Conservation (phyloP, 2,797 vertebrate genomes). For the Chelonia mydas region DNA sequence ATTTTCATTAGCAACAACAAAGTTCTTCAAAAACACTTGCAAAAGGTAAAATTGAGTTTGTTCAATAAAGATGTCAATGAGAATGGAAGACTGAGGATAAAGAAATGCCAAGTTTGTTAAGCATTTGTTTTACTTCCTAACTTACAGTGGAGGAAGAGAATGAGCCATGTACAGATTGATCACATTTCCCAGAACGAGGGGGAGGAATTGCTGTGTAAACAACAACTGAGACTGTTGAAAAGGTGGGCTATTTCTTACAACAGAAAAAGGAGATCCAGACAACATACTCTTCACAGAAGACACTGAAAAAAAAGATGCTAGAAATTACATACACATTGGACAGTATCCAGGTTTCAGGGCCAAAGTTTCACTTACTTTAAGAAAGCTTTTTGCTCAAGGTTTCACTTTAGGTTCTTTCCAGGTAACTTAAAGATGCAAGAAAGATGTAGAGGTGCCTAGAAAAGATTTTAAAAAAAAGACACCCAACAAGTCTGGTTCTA, state of each 20-base stretch:
- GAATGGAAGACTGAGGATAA: constrained; percentile 14
- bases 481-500: neutral
- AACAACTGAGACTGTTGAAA: neutral
- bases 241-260: neutral
- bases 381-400: neutral
- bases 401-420: neutral
- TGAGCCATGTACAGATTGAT: neutral
- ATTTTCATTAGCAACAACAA: neutral
- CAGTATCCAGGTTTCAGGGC: neutral
- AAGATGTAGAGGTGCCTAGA: rapidly evolving
- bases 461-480: neutral
- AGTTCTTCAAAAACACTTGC: neutral
- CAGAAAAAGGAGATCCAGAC: neutral
- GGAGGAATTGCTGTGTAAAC: neutral
- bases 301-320: neutral
- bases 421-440: neutral
- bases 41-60: constrained; percentile 41
- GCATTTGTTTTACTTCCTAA: constrained; percentile 12
- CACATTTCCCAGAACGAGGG: neutral
- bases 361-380: neutral
- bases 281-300: neutral
- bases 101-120: constrained; percentile 10
- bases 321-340: neutral
- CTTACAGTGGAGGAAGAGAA: neutral
- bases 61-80: constrained; percentile 6